phyloP scores from a whole-genome alignment of 2,888 invertebrate species.

The Boloria selene region DNA sequence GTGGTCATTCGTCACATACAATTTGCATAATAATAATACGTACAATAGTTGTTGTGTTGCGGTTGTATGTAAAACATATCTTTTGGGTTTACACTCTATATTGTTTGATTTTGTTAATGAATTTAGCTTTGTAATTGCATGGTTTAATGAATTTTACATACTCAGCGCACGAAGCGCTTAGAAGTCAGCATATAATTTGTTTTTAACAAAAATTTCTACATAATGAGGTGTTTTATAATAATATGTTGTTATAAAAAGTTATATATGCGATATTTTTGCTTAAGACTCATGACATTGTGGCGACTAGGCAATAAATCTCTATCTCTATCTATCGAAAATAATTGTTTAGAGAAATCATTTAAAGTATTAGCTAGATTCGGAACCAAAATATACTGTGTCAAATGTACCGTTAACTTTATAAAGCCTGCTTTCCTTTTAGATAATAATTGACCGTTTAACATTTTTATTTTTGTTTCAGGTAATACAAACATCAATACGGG shows the following conservation, averaged over 20 bases:
- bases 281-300: neutral
- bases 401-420: slow-evolving; percentile 47
- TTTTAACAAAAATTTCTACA: too few species aligned
- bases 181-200: too few species aligned
- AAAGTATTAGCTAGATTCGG: slow-evolving; percentile 40
- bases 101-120: neutral
- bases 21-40: slow-evolving; percentile 14
- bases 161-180: too few species aligned
- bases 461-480: slow-evolving; percentile 49
- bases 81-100: neutral
- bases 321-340: slow-evolving; percentile 9
- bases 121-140: neutral
- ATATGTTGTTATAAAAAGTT: neutral
- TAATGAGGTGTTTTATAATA: too few species aligned
- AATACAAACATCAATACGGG: slow-evolving; percentile 28
- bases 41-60: slow-evolving; percentile 9
- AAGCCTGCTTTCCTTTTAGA: slow-evolving; percentile 45
- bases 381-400: slow-evolving; percentile 45
- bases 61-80: slow-evolving; percentile 13
- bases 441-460: slow-evolving; percentile 46
- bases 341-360: slow-evolving; percentile 27
- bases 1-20: slow-evolving; percentile 14
- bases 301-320: neutral
- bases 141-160: too few species aligned
- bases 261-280: neutral